Base-by-base conservation (phyloP, 35 echinoderm and acorn worm species). In the Heliocidaris erythrogramma region DNA sequence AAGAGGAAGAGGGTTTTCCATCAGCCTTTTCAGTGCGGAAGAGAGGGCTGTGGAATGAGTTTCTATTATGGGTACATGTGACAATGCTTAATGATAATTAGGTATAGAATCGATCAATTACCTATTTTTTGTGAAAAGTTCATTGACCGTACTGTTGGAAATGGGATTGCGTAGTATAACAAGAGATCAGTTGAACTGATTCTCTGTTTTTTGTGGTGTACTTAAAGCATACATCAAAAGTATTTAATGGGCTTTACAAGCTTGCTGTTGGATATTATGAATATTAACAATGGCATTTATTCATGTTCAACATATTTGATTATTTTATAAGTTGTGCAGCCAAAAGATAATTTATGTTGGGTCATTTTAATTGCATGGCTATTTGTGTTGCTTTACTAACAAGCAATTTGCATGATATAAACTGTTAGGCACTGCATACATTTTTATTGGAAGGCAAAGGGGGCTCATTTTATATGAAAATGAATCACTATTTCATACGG, bases 301-400 rank as follows among this genome's bases (percentile, higher is more conserved):
- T 5, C 65, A 21, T 78, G 65, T 78, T 78, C 65, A 27, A 27
- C 27, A n/a, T 78, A 78, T 78, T 78, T 21, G 4, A 78, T 78
- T 78, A 78, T 29, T 78, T 78, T 27, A 78, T 17, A 7, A 78
- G 14, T 78, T 78, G n/a, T 27, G 52, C 52, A 27, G 17, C 65
- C 65, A 78, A 78, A 27, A 5, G 21, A 78, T 78, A n/a, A 78
- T 78, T n/a, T 78, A 7, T 78, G 27, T 78, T 56, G 10, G 52
- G 52, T 78, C 59, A 24, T 78, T 24, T 61, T 94, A 30, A n/a
- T 94, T 94, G 24, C n/a, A 30, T 61, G 30, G 52, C 35, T 94
- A 69, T 60, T 59, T 60, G 59, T 59, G 52, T 59, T 84, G 42
- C n/a, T 94, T 61, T 60, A 93, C 48, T 93, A 59, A 32, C 65